Evolutionary conservation across 2,113 vertebrate genomes (phyloP).

Genomic region (Platichthys flesus): DNA sequence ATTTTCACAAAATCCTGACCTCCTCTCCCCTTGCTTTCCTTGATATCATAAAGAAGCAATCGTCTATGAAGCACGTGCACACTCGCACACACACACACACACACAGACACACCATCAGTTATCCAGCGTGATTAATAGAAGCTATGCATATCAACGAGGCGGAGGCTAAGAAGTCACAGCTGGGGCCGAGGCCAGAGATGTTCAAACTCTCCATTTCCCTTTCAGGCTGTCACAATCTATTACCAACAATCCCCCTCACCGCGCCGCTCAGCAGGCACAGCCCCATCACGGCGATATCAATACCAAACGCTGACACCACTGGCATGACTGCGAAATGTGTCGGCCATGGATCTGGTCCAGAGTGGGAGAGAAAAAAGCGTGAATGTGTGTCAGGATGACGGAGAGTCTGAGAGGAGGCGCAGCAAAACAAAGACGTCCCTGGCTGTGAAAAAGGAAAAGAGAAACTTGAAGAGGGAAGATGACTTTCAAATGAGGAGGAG

Average conservation of each 20-base stretch:
- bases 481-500: conserved; percentile 16
- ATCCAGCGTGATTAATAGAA: conserved; percentile 63
- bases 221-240: conserved; percentile 66
- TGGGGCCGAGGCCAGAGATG: conserved; percentile 47
- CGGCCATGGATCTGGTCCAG: conserved; percentile 26
- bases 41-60: conserved; percentile 55
- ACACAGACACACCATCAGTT: conserved; percentile 3
- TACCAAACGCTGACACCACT: conserved; percentile 41
- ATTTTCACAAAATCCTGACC: conserved; percentile 65
- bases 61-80: conserved; percentile 5
- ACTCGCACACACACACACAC: neutral
- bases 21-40: conserved; percentile 42
- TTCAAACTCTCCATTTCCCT: conserved; percentile 63
- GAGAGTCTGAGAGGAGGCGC: conserved; percentile 4
- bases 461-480: neutral
- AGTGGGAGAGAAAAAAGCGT: neutral
- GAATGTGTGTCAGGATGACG: conserved; percentile 28
- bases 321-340: conserved; percentile 20
- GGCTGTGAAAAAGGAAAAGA: neutral
- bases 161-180: conserved; percentile 66
- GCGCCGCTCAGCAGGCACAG: conserved; percentile 28
- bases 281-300: conserved; percentile 38
- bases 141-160: conserved; percentile 80
- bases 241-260: conserved; percentile 34
- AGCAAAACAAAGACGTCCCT: conserved; percentile 17